Conservation (phyloP, 2,113 vertebrate genomes). For the Salvelinus fontinalis region DNA sequence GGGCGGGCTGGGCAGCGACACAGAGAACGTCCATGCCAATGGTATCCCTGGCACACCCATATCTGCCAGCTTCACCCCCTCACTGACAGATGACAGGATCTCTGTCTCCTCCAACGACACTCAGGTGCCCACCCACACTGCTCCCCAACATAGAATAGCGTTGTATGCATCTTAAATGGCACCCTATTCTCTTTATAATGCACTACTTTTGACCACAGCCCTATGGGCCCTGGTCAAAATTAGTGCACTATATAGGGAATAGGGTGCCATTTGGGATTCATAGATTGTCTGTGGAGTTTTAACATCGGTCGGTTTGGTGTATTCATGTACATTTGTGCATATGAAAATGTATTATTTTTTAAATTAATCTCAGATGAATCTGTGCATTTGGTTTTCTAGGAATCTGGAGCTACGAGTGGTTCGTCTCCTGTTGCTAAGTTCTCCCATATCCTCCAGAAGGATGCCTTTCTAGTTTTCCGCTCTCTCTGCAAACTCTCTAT, state of each 20-base stretch:
- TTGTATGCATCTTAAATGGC: no score
- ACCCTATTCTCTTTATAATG: no score
- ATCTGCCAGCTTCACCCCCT: conserved; percentile 94
- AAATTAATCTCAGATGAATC: not conserved
- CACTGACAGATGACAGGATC: conserved; percentile 93
- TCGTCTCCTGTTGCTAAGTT: conserved; percentile 95
- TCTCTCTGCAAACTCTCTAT: conserved; percentile 99
- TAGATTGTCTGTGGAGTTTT: conserved; percentile 2
- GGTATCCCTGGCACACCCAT: conserved; percentile 97
- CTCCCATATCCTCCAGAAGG: conserved; percentile 99
- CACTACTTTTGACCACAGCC: no score
- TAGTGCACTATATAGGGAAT: no score
- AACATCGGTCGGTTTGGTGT: not conserved
- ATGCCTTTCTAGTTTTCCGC: conserved; percentile 98
- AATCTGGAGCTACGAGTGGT: conserved; percentile 93
- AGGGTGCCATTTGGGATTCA: conserved; percentile 2
- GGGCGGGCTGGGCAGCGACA: conserved; percentile 82
- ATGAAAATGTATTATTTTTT: no score
- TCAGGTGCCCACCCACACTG: conserved; percentile 74
- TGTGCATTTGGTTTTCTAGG: conserved; percentile 69
- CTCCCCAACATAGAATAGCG: not conserved
- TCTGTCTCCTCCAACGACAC: conserved; percentile 98
- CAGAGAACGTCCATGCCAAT: conserved; percentile 92
- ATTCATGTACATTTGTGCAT: not conserved
- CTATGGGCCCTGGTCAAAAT: no score